A percentile compares a stretch with the other conserved stretches of the same genome.
Conservation (phyloP, 2,888 invertebrate species). For the Rutpela maculata region DNA sequence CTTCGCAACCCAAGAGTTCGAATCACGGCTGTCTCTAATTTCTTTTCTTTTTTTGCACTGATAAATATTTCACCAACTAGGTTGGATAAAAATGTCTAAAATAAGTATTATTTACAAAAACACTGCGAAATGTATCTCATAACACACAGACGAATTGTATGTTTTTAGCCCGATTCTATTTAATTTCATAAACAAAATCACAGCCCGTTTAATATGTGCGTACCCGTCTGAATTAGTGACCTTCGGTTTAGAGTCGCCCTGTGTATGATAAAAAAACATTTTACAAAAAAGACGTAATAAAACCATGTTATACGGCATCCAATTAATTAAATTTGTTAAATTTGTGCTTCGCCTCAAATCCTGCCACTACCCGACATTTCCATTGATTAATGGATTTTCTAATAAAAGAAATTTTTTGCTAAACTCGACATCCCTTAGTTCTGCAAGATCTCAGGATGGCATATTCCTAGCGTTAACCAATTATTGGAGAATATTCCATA, state of each 20-base stretch:
- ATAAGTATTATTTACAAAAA: too few species aligned
- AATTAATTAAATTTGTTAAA: constrained; percentile 7
- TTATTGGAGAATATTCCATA: constrained; percentile 7
- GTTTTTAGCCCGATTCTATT: too few species aligned
- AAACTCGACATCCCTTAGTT: constrained; percentile 7
- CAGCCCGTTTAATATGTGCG: too few species aligned
- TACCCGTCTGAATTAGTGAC: too few species aligned
- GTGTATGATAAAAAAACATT: background rate
- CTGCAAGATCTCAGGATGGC: constrained; percentile 7
- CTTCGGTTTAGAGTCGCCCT: background rate
- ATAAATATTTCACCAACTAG: too few species aligned
- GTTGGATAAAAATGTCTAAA: too few species aligned
- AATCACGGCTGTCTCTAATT: too few species aligned
- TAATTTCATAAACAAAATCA: too few species aligned
- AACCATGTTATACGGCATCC: constrained; percentile 1
- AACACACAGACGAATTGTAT: too few species aligned
- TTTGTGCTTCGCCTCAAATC: constrained; percentile 7
- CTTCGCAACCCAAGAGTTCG: too few species aligned
- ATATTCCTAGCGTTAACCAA: constrained; percentile 4
- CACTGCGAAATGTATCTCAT: too few species aligned
- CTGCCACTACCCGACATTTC: constrained; percentile 4
- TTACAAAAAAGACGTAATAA: background rate
- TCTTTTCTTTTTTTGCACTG: too few species aligned
- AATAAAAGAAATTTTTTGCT: constrained; percentile 7
- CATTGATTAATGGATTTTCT: constrained; percentile 3